A percentile compares a stretch with the other conserved stretches of the same genome.
These are phyloP conservation scores for Corythoichthys intestinalis DNA, from an alignment of 2,113 vertebrate genomes.

Conservation along the genomic window DNA sequence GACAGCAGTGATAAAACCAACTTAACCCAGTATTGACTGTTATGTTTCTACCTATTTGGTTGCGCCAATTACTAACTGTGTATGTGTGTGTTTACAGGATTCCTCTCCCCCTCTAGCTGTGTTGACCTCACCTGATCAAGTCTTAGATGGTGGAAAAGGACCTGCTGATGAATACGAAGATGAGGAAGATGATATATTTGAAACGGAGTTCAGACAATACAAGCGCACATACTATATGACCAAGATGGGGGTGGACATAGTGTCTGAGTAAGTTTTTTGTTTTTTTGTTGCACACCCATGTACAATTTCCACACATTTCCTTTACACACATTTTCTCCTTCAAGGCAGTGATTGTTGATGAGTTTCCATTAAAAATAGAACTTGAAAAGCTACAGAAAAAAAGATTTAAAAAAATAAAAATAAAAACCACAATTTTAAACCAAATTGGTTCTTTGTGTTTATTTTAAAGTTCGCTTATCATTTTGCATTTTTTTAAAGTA, in stretches of 20 bases:
- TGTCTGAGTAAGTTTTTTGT: constrained; percentile 85
- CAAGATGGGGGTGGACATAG: constrained; percentile 94
- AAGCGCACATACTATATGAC: constrained; percentile 98
- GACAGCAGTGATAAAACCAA: background rate
- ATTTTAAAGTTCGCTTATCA: too few relatives aligned
- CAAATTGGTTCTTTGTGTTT: too few relatives aligned
- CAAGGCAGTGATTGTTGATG: background rate
- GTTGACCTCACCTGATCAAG: constrained; percentile 51
- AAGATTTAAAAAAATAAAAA: too few relatives aligned
- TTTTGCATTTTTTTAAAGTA: too few relatives aligned
- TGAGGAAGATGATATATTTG: constrained; percentile 96
- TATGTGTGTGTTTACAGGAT: constrained; percentile 50
- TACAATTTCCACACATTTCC: too few relatives aligned
- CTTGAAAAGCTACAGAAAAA: too few relatives aligned
- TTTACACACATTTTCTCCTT: background rate
- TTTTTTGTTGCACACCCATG: background rate
- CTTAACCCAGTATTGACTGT: background rate
- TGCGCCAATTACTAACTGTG: background rate
- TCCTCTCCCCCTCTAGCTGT: constrained; percentile 75
- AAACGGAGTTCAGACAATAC: constrained; percentile 95
- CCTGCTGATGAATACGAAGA: constrained; percentile 77
- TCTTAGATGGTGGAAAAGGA: constrained; percentile 66
- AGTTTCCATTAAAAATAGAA: too few relatives aligned
- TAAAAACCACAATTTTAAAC: too few relatives aligned
- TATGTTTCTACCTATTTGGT: background rate